Evolutionary conservation across 2,888 invertebrate genomes (phyloP), one percentile per base, ranked within the genome.

Genomic region (Cheilosia pagana): DNA sequence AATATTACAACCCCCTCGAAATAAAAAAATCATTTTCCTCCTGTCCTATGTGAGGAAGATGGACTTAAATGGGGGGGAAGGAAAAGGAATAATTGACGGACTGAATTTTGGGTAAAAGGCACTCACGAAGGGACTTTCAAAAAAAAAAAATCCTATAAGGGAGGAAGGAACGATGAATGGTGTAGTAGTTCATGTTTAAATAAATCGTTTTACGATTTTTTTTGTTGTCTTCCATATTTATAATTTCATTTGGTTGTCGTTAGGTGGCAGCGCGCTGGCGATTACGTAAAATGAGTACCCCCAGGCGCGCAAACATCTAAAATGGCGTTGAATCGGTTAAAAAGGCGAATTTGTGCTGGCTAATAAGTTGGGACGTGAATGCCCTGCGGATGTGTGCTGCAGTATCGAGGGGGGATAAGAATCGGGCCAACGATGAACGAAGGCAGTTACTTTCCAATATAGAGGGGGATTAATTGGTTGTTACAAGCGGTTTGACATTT

Each of bases 101-200:
- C 10, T 25, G 50, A 6, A 50, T 21, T 21, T 48, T 10, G 39
- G 41, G 19, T 5, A 52, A 14, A 53, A 31, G 10, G 23, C 35
- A 59, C 76, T 57, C 75, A 68, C 53, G 72, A 62, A 59, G 71
- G 35, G 67, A 41, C 71, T 72, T 78, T 83, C 50, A 77, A 68
- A 45, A 8, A 25, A 25, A 25, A 25, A 28, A 28, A 28, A 28
- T 8, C 53, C 50, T 68, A 55, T 31, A 43, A 31, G 31, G 25
- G 53, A 48, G 28, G 21, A 23, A 23, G 43, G 19, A 75, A 41
- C 50, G 39, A 67, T 52, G 59, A 65, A 76, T 59, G 55, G 75
- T 65, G 75, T 65, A 57, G 70, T 83, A 63, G 77, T 71, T 83
- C 78, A 78, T 78, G 83, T 78, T 78, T 77, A 74, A 74, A 82